Evolutionary conservation across 2,888 invertebrate species (phyloP).

Genomic region (Augiades crinisus): DNA sequence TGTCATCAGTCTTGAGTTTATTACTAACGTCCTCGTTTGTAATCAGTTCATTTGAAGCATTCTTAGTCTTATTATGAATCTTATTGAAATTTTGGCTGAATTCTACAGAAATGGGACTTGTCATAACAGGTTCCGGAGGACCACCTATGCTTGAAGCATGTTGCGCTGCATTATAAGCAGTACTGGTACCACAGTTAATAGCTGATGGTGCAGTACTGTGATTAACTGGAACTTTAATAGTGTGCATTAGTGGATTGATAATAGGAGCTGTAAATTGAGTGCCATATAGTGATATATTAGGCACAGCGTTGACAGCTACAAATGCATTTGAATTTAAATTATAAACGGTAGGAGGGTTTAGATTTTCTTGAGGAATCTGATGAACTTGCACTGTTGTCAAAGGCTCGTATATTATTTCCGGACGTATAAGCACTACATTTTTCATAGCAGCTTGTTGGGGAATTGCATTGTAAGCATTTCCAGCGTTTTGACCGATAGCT

Average conservation of each 20-base stretch:
- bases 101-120: not conserved
- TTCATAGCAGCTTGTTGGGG: constrained; percentile 42
- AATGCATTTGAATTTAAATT: constrained; percentile 41
- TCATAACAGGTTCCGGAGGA: not conserved
- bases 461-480: constrained; percentile 23
- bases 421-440: constrained; percentile 52
- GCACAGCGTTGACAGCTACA: constrained; percentile 41
- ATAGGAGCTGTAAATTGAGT: constrained; percentile 46
- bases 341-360: constrained; percentile 33
- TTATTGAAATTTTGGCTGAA: not conserved
- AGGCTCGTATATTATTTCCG: constrained; percentile 50
- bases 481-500: constrained; percentile 1
- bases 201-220: constrained; percentile 24
- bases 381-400: constrained; percentile 40
- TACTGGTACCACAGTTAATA: not conserved
- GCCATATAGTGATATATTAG: constrained; percentile 49
- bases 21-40: not conserved
- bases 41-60: not conserved
- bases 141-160: not conserved
- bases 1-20: constrained; percentile 30
- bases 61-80: not conserved
- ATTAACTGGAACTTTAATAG: constrained; percentile 36
- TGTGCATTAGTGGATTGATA: constrained; percentile 45
- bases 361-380: constrained; percentile 34
- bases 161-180: not conserved